These are phyloP conservation scores for Diarsia brunnea DNA, from an alignment of 2,888 invertebrate species.

Conservation along the genomic window DNA sequence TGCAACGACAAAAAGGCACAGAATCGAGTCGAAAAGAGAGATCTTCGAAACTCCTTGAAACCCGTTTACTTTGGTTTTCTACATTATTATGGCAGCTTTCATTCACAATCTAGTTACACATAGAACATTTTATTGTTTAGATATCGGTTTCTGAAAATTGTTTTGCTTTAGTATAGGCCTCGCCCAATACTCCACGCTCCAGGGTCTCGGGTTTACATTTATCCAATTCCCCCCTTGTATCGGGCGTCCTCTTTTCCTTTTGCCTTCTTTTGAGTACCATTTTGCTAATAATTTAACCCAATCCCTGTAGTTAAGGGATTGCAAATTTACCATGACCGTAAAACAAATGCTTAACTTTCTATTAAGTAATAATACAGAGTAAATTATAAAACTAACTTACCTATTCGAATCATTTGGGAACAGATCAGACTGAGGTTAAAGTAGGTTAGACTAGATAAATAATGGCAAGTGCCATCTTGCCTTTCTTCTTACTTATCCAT, in stretches of 20 bases:
- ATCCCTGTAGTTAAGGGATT: neutral
- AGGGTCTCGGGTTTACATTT: no score
- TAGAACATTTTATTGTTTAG: no score
- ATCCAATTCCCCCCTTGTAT: no score
- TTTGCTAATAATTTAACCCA: no score
- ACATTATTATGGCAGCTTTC: no score
- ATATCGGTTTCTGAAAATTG: no score
- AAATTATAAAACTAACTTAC: neutral
- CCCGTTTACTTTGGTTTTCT: neutral
- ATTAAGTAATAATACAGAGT: neutral
- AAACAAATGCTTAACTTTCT: neutral
- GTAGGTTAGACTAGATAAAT: slow-evolving; percentile 31
- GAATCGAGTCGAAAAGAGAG: neutral
- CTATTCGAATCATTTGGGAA: slow-evolving; percentile 3
- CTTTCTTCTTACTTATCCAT: slow-evolving; percentile 1
- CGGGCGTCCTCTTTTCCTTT: no score
- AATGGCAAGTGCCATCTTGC: slow-evolving; percentile 1
- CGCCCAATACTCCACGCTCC: no score
- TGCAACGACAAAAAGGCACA: neutral
- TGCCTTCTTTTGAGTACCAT: no score
- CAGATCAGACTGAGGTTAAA: slow-evolving; percentile 15
- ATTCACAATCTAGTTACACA: no score
- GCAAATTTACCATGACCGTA: neutral
- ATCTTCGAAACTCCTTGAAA: neutral
- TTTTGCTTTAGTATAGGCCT: no score